Evolutionary conservation across 2,888 invertebrate genomes (phyloP), one percentile per base, ranked within the genome.

Genomic region (Yponomeuta sedellus): DNA sequence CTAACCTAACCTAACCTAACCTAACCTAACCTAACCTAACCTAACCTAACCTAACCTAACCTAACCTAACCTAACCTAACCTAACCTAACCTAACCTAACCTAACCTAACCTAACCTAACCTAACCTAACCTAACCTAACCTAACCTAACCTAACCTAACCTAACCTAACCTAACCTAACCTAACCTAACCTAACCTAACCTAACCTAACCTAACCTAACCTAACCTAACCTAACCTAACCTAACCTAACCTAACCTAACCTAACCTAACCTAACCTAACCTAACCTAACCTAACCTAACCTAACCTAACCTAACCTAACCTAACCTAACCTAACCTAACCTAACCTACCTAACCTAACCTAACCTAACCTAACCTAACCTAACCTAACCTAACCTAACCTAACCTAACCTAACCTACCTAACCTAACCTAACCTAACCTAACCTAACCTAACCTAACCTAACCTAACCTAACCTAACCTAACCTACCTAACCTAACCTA

Each of bases 321-420:
- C 66, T 66, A 66, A 66, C 64, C 67, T 66, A 67, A 67, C 66
- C 66, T 66, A 67, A 67, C 66, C 67, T 65, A 66, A 67, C 66
- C 61, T 34, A 65, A 65, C 34, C 65, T 34, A 65, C 61, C 67
- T 67, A 67, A 67, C 61, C 65, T 61, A 67, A 67, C 65, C 65
- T 62, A 67, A 56, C 16, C 56, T 6, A 56, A 67, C 64, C 67
- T 68, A 67, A 70, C 68, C 69, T 67, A 66, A 71, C 67, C 68
- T 68, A 70, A 70, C 64, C 68, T 66, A 66, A 69, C 68, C 69
- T 70, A 70, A 68, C 69, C 68, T 68, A 71, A 69, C 64, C 58
- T 63, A 64, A 67, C 64, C 64, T 64, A 67, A 67, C 57, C 64
- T 64, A 67, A 67, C 64, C 67, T 64, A 67, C 61, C 67, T 64